These are phyloP conservation scores for Rousettus madagascariensis DNA, from an alignment of 2,797 vertebrate species.

Conservation along the genomic window DNA sequence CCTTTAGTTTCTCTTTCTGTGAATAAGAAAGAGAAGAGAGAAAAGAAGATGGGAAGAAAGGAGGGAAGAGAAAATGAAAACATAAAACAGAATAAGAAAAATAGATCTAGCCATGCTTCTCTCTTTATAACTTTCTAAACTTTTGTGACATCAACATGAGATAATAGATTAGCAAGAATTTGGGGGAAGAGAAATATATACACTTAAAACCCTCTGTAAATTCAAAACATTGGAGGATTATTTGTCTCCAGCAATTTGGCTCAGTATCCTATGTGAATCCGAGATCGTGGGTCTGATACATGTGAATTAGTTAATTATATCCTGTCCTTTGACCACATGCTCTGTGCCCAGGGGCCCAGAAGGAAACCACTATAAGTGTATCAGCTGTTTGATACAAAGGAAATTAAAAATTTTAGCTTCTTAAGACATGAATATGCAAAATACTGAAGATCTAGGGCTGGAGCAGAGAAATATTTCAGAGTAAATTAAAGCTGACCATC, in stretches of 20 bases:
- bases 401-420: neutral
- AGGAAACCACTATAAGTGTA: neutral
- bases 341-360: neutral
- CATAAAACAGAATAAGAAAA: neutral
- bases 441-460: neutral
- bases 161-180: neutral
- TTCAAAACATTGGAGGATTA: neutral
- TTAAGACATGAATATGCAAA: neutral
- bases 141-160: neutral
- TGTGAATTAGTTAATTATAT: neutral
- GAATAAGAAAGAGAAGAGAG: neutral
- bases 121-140: neutral
- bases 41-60: neutral
- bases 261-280: neutral
- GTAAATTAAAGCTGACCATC: neutral
- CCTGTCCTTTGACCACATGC: neutral
- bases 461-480: neutral
- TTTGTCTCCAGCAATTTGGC: neutral
- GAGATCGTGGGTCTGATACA: neutral
- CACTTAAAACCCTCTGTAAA: neutral
- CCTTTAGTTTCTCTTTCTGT: conserved; percentile 11
- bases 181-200: neutral
- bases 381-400: neutral
- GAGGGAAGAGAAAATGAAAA: neutral
- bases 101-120: neutral